Evolutionary conservation across 1,140 invertebrate genomes (phyloP), one percentile per base, ranked within the genome.

Genomic region (Drosophila simulans): DNA sequence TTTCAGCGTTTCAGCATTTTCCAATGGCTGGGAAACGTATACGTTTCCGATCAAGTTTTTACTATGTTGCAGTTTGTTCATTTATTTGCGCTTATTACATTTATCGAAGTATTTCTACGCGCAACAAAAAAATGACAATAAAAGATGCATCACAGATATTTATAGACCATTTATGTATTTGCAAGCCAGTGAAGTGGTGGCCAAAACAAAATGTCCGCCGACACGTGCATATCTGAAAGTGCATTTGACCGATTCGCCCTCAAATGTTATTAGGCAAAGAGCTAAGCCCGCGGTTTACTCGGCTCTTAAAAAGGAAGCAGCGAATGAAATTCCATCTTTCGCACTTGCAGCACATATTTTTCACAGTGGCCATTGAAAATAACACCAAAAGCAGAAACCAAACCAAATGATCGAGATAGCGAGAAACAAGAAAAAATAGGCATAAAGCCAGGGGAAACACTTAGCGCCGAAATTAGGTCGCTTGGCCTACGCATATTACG

Each of bases 401-500:
- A 17, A 34, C 15, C n/a, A 17, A 34, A 56, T n/a, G 27, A 70
- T 56, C 17, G 31, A 70, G 35, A 65, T 20, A 20, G 62, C 13
- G 20, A 59, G 35, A 63, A 64, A 60, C 17, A n/a, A 17, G n/a
- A 25, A 35, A 43, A 56, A 59, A 60, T 25, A 42, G 35, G 34
- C 31, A 37, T 17, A 63, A 58, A 60, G 43, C 43, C 40, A 60
- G 22, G 58, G 58, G 59, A 64, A 64, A 64, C 35, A 63, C 58
- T 66, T 66, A 64, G 35, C 43, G 45, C 7, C 27, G 64, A 57
- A 71, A 70, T 71, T 71, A 49, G 68, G 68, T 70, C 68, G 68
- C 35, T 11, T 70, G 65, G 64, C 64, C 68, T 70, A 70, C 64
- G 65, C 68, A 71, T 52, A 71, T 71, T 66, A 66, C 45, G 62